These are phyloP conservation scores for Papilio protenor DNA, from an alignment of 2,888 invertebrate species.

Conservation along the genomic window DNA sequence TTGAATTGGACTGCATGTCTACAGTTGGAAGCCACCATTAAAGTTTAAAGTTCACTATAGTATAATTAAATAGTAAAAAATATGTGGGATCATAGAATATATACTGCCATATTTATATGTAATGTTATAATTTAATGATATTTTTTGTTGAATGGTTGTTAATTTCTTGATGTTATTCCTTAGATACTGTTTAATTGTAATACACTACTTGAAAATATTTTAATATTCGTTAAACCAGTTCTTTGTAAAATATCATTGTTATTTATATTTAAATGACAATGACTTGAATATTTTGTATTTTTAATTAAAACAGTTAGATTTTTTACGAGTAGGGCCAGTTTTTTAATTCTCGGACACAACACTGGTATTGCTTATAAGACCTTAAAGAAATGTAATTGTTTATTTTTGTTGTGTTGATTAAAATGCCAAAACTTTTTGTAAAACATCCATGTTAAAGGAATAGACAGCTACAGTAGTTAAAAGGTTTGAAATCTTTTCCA, in stretches of 20 bases:
- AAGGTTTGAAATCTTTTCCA: too few relatives aligned
- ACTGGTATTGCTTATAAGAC: too few relatives aligned
- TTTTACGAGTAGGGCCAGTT: too few relatives aligned
- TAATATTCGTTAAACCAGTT: not conserved
- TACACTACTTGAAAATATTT: not conserved
- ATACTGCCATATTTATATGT: conserved; percentile 13
- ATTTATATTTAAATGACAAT: not conserved
- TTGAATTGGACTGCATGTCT: not conserved
- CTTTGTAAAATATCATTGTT: not conserved
- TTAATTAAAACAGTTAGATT: too few relatives aligned
- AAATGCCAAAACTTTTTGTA: too few relatives aligned
- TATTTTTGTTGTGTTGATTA: too few relatives aligned
- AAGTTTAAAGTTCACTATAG: not conserved
- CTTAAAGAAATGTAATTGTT: too few relatives aligned
- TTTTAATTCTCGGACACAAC: too few relatives aligned
- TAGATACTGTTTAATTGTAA: too few relatives aligned
- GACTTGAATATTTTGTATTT: too few relatives aligned
- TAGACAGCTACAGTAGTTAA: too few relatives aligned
- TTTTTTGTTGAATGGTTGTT: conserved; percentile 8
- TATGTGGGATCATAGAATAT: not conserved
- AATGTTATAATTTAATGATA: conserved; percentile 14
- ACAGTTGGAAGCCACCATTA: not conserved
- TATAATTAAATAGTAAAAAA: not conserved
- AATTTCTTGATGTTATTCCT: not conserved
- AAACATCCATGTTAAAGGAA: too few relatives aligned